Base-by-base conservation (phyloP, 1,140 invertebrate species). In the Rhyzopertha dominica region DNA sequence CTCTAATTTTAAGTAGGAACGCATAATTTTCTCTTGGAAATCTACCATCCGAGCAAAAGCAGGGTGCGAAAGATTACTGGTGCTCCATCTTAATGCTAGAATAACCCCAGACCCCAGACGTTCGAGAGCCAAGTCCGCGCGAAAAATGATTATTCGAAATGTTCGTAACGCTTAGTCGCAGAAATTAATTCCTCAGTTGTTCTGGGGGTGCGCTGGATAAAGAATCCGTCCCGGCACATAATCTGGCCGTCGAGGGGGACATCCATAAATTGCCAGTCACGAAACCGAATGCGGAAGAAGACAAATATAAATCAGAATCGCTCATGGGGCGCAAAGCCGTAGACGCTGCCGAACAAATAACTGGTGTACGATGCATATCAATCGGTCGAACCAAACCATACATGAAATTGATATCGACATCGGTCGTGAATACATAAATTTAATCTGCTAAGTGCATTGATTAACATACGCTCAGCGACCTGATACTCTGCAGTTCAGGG, bases 351-450 rank as follows among this genome's bases (percentile, higher is more conserved):
- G 39, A 46, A 46, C 43, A 46, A 46, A 46, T 46, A 44, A 37
- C 34, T 36, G 16, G 39, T n/a, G n/a, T n/a, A 26, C 36, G 39
- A 46, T 46, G 35, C 43, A 46, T 46, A 46, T 46, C 43, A 46
- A 46, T 46, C n/a, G 43, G 32, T 22, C 23, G 25, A 31, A 17
- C 12, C 43, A 38, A 46, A 46, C 43, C 43, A 29, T 46, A 46
- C 43, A 46, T 46, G 35, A 46, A 46, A 46, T 46, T 46, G 43
- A 46, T 46, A 46, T 46, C 43, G 43, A 46, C 43, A 34, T 46
- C 39, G 30, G 34, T 46, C 43, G 39, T 46, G 43, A 46, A 46
- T 46, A 46, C 39, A 46, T 36, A 46, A 36, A 46, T 46, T 34
- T 46, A 46, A 46, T 46, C 29, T 36, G 32, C 34, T 46, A 46